Base-by-base conservation (phyloP, 2,113 vertebrate genomes). In the Grammomys dolichurus region DNA sequence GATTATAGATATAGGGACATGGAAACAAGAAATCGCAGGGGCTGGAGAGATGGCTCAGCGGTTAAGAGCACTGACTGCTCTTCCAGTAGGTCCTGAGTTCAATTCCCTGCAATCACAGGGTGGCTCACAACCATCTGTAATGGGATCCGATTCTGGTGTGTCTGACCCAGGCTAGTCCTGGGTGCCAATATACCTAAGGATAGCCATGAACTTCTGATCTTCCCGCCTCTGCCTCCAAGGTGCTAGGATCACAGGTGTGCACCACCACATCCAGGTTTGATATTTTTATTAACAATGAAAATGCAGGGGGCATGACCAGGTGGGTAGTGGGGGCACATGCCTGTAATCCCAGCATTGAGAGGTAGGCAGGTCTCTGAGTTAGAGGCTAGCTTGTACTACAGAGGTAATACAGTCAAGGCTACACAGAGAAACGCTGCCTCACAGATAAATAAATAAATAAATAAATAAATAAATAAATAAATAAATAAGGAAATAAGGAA, bases 1-100 rank as follows among this genome's bases (percentile, higher is more conserved):
- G 0, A 0, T 10, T 17, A 10, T 10, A 40, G 56, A 22, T 70
- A 70, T 8, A 17, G 1, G 3, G n/a, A 33, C 9, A 14, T 17
- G 17, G 10, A 51, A 11, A 51, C 1, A 51, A 51, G 51, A 51
- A 51, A 11, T 51, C 51, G 9, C 48, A 9, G 51, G 51, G 51
- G 51, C 51, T 51, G 51, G 51, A 51, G 51, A 51, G 51, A 51
- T 51, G 51, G 51, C 51, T 51, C 51, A 51, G 51, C 11, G 51
- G 51, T 51, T 51, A 51, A 51, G 51, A 51, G 51, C 51, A 51
- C 51, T 51, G 51, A 51, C 9, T 51, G 51, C 51, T 51, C 51
- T 51, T 51, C 51, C 51, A 10, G 51, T n/a, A 11, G 51, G 51
- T 51, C 51, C 51, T 51, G 51, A 51, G 51, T 51, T 51, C 51